Conservation (phyloP, 2,888 invertebrate genomes). For the Ectropis crepuscularia region DNA sequence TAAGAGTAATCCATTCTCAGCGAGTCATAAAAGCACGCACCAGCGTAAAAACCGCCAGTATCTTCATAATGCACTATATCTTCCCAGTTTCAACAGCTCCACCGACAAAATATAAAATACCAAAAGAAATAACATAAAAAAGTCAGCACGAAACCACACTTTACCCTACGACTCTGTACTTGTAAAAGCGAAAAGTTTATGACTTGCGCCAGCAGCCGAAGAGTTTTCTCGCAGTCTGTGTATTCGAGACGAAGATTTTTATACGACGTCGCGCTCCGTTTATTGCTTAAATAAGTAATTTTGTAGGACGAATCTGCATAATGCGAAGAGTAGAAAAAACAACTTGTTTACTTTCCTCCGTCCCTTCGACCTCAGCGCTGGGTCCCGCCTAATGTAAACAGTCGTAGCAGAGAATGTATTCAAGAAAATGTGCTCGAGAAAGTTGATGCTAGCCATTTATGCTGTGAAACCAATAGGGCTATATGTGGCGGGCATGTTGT, state of each 20-base stretch:
- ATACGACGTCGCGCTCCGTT: slow-evolving; percentile 72
- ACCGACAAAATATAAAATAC: slow-evolving; percentile 7
- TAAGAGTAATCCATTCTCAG: no score
- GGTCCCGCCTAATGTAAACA: slow-evolving; percentile 56
- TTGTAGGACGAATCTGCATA: slow-evolving; percentile 77
- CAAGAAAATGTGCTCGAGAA: slow-evolving; percentile 15
- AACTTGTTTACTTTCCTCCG: slow-evolving; percentile 65
- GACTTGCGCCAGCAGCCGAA: slow-evolving; percentile 43
- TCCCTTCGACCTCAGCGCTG: slow-evolving; percentile 32
- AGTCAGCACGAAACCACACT: slow-evolving; percentile 49
- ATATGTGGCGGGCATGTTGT: no score
- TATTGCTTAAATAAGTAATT: slow-evolving; percentile 82
- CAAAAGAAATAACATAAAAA: slow-evolving; percentile 27
- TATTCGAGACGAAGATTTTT: slow-evolving; percentile 72
- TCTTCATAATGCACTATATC: neutral
- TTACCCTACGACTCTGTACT: slow-evolving; percentile 14
- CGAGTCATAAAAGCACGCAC: neutral
- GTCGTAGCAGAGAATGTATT: slow-evolving; percentile 42
- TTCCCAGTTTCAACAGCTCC: neutral
- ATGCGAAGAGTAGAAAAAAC: slow-evolving; percentile 69
- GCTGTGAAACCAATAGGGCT: slow-evolving; percentile 2
- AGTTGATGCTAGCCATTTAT: slow-evolving; percentile 11
- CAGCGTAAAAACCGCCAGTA: neutral
- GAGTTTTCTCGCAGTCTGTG: slow-evolving; percentile 39
- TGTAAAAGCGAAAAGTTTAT: slow-evolving; percentile 25